Evolutionary conservation across 2,113 vertebrate species (phyloP).

Genomic region (Anolis carolinensis): DNA sequence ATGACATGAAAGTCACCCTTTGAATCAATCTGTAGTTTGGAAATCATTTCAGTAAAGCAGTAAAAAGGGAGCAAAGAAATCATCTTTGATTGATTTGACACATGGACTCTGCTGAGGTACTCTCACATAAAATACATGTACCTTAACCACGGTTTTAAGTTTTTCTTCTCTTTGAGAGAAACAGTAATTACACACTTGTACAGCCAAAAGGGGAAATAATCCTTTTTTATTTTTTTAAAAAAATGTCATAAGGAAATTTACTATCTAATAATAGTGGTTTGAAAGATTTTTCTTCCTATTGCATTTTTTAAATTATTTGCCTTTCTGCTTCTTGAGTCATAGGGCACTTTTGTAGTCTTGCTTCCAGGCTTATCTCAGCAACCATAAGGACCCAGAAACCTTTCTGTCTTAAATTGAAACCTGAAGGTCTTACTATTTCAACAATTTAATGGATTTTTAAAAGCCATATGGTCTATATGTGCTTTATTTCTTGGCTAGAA

Average conservation of each 20-base stretch:
- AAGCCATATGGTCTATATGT: not conserved
- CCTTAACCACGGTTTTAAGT: too few relatives aligned
- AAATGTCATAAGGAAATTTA: not conserved
- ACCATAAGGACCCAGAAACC: not conserved
- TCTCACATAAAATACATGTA: not conserved
- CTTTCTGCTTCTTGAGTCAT: constrained; percentile 3
- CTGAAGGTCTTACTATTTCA: constrained; percentile 1
- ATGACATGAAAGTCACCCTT: not conserved
- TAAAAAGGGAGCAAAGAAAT: not conserved
- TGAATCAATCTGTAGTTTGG: not conserved
- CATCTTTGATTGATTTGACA: not conserved
- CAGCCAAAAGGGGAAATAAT: too few relatives aligned
- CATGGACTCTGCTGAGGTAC: not conserved
- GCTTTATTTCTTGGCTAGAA: constrained; percentile 1
- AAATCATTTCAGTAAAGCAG: not conserved
- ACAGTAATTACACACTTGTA: not conserved
- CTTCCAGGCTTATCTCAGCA: constrained; percentile 9
- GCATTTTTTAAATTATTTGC: constrained; percentile 12
- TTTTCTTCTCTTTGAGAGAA: not conserved
- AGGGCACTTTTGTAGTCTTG: not conserved
- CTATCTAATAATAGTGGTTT: not conserved
- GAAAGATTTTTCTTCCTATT: not conserved
- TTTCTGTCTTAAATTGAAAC: constrained; percentile 9
- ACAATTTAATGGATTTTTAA: not conserved
- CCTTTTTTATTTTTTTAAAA: not conserved